Conservation (phyloP, 2,797 vertebrate genomes). For the Cynodonichthys magdalenae region DNA sequence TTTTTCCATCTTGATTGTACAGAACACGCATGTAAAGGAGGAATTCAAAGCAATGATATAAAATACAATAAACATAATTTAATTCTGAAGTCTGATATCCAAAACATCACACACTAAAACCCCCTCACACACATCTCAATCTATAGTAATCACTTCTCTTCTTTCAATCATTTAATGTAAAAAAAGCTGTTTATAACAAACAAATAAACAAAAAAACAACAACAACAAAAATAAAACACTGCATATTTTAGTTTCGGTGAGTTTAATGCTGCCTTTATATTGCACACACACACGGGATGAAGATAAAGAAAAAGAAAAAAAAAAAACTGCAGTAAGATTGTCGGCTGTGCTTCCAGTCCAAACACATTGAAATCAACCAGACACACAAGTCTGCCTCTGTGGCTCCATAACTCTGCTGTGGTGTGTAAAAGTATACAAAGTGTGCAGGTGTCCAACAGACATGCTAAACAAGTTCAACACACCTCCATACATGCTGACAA, state of each 20-base stretch:
- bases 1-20: too few species aligned
- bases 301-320: too few species aligned
- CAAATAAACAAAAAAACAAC: too few species aligned
- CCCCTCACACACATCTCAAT: not conserved
- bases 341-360: slow-evolving; percentile 5
- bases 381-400: slow-evolving; percentile 28
- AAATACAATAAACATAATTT: too few species aligned
- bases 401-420: slow-evolving; percentile 53
- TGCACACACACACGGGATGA: slow-evolving; percentile 4
- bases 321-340: not conserved
- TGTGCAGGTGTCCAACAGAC: slow-evolving; percentile 73
- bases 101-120: not conserved
- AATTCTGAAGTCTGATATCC: too few species aligned
- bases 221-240: too few species aligned
- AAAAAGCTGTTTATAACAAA: too few species aligned
- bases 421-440: slow-evolving; percentile 75
- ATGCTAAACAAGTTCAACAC: slow-evolving; percentile 76
- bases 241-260: too few species aligned
- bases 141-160: not conserved
- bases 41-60: too few species aligned
- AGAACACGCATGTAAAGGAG: too few species aligned
- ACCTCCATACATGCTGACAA: slow-evolving; percentile 76
- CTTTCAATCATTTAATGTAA: not conserved
- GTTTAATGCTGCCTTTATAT: not conserved
- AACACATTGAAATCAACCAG: slow-evolving; percentile 14